Evolutionary conservation across 2,888 invertebrate species (phyloP).

Genomic region (Lithophane leautieri): DNA sequence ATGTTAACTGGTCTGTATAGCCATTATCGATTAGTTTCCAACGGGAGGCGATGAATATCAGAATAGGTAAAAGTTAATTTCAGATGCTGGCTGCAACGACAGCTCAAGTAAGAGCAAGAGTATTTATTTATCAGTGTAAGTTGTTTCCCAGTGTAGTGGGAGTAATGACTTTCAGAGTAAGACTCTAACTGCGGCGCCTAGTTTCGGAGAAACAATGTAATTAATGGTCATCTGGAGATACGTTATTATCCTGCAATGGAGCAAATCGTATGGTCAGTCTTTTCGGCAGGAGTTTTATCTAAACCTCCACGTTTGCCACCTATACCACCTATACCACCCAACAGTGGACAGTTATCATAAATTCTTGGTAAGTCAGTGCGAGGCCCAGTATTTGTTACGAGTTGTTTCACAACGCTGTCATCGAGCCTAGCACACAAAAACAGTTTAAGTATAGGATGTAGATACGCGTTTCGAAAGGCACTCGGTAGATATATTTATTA

Average conservation of each 20-base stretch:
- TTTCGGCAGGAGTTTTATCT: neutral
- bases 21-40: neutral
- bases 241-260: too few species aligned
- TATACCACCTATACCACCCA: too few species aligned
- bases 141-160: too few species aligned
- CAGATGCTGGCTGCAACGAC: neutral
- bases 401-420: conserved; percentile 55
- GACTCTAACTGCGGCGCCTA: neutral
- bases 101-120: neutral
- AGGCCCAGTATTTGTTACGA: conserved; percentile 53
- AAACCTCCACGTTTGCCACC: conserved; percentile 8
- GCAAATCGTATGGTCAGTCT: neutral
- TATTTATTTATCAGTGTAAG: too few species aligned
- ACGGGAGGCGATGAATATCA: neutral
- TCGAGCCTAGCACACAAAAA: conserved; percentile 51
- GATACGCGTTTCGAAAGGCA: conserved; percentile 46
- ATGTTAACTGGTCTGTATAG: neutral
- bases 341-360: conserved; percentile 51
- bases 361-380: conserved; percentile 42
- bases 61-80: neutral
- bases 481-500: conserved; percentile 27
- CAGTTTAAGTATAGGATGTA: conserved; percentile 50
- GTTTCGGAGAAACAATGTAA: neutral
- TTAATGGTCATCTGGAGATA: too few species aligned
- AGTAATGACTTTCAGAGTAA: neutral